Percentiles rank a stretch among this genome's conserved stretches.
These are phyloP conservation scores for Syrmaticus mikado DNA, from an alignment of 2,113 vertebrate species.

Conservation along the genomic window DNA sequence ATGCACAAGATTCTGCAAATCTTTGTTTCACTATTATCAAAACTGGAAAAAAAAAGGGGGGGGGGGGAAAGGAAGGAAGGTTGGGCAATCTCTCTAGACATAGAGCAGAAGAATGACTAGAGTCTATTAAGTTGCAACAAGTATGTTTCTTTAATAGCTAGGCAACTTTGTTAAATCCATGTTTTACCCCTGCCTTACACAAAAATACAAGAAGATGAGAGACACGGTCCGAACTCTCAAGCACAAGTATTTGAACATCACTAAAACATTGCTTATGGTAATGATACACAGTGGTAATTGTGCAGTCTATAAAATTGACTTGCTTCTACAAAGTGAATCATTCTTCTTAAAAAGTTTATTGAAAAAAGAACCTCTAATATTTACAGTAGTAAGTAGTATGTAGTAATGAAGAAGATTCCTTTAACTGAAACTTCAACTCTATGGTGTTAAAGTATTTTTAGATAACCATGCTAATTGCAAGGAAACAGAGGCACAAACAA, in stretches of 20 bases:
- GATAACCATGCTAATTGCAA: not conserved
- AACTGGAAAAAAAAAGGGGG: not conserved
- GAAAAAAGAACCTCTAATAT: not conserved
- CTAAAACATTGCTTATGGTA: not conserved
- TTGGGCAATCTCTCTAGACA: not conserved
- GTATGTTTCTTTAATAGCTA: not conserved
- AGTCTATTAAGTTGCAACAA: not conserved
- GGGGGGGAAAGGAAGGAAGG: too few relatives aligned
- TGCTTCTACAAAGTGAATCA: not conserved
- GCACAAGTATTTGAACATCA: not conserved
- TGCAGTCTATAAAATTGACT: not conserved
- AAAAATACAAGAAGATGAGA: not conserved
- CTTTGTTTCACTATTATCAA: not conserved
- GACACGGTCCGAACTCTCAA: not conserved
- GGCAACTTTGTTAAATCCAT: not conserved
- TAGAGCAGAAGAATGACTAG: not conserved
- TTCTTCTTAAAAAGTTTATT: not conserved
- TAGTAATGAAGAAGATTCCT: not conserved
- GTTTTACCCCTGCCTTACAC: not conserved
- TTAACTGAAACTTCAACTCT: not conserved
- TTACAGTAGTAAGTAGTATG: not conserved
- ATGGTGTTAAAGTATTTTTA: not conserved
- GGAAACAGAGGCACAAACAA: not conserved
- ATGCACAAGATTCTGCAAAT: not conserved
- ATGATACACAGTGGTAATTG: not conserved